phyloP scores from a whole-genome alignment of 2,113 vertebrate genomes.

The Cebidichthys violaceus region DNA sequence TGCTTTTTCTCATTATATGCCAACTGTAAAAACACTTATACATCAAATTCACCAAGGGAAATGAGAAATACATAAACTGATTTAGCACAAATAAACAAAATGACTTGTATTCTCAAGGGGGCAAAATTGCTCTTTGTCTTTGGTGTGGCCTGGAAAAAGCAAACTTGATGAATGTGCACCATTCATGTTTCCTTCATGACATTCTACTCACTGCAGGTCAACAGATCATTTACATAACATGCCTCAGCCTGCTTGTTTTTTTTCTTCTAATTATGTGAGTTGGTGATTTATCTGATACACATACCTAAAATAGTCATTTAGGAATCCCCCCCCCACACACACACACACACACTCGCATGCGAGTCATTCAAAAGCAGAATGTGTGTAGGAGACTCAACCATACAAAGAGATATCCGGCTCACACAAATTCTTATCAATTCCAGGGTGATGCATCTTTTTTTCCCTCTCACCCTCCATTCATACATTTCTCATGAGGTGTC shows the following conservation, averaged over 20 bases:
- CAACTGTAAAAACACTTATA: neutral
- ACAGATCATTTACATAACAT: slow-evolving; percentile 36
- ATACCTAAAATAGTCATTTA: slow-evolving; percentile 53
- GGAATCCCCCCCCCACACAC: slow-evolving; percentile 70
- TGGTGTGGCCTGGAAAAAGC: neutral
- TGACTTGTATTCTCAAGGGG: neutral
- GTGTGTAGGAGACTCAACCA: slow-evolving; percentile 69
- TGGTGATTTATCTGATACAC: slow-evolving; percentile 38
- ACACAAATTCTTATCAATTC: slow-evolving; percentile 36
- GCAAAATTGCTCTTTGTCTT: neutral
- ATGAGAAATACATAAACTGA: neutral
- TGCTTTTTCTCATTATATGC: neutral
- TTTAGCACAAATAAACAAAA: neutral
- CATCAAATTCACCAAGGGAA: neutral
- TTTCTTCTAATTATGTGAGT: no score
- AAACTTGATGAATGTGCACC: neutral
- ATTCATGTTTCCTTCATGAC: slow-evolving; percentile 1
- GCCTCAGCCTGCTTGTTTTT: neutral
- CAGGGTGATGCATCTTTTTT: slow-evolving; percentile 48
- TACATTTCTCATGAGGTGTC: slow-evolving; percentile 62
- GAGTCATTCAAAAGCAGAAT: slow-evolving; percentile 60
- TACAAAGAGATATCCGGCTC: slow-evolving; percentile 71
- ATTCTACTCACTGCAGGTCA: neutral
- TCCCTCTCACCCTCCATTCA: slow-evolving; percentile 53
- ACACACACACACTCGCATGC: slow-evolving; percentile 34